Evolutionary conservation across 2,797 vertebrate species (phyloP), one percentile per base, ranked within the genome.

Genomic region (Threskiornis aethiopicus): DNA sequence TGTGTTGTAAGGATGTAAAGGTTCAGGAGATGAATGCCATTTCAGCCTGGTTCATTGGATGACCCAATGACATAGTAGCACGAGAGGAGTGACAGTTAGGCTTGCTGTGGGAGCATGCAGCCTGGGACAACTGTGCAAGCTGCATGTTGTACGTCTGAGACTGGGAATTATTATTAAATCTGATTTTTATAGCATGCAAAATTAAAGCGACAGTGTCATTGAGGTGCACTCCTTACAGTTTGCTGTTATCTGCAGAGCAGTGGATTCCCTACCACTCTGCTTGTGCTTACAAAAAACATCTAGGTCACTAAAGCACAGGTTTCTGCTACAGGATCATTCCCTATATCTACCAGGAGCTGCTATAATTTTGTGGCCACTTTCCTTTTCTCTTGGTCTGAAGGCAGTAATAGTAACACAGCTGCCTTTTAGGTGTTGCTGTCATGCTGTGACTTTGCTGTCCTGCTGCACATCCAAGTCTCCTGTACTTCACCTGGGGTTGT

Each of bases 71-170:
- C 82, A 77, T 2, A 76, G 79, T 35, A 54, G 61, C 58, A 75
- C 10, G 21, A 2, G 49, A 41, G 31, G 16, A 81, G 51, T 3
- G 54, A 65, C 61, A 39, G 28, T 7, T 2, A 5, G 59, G 26
- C 10, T 70, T 46, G 82, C 91, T 57, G 69, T 3, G 14, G 85
- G 28, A 78, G 10, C 31, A 9, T 0, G 0, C 25, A 19, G 72
- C 64, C 58, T 3, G 10, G 28, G 66, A 71, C 7, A 2, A n/a
- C 46, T 7, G 65, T 78, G 54, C 86, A 76, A 71, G 19, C 55
- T 64, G n/a, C 18, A 39, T 4, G 3, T 8, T 0, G 1, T n/a
- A 17, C 0, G 2, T 6, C 65, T 86, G 76, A 20, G 52, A 26
- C 58, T 4, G 37, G 71, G 28, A 29, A 90, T 5, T 66, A 37